Base-by-base conservation (phyloP, 2,113 vertebrate species). In the Pampusana beccarii region DNA sequence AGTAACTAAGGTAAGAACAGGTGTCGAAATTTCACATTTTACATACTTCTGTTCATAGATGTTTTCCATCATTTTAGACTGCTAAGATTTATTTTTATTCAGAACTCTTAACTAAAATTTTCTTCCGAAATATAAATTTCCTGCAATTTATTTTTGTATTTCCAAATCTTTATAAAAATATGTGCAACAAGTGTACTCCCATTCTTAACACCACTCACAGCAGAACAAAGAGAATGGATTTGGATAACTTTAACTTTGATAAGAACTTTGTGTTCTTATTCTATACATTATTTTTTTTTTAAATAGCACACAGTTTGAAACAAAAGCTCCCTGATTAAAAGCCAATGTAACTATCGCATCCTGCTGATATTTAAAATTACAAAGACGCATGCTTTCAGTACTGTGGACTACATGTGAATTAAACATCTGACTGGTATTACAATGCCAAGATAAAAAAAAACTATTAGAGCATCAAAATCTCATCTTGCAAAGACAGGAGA, bases 361-460 rank as follows among this genome's bases (percentile, higher is more conserved):
- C 42, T 86, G 36, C 21, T 88, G 58, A 44, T 33, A 92, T 56
- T 79, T 88, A 33, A 86, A 66, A 54, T 85, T 92, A 38, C 42
- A 82, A 85, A 69, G 57, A 73, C 18, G 62, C 28, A 29, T 72
- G 16, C 9, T 81, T 92, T 90, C 66, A 80, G 61, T 87, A 69
- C 60, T 93, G 23, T 42, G 17, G 21, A 60, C 42, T 91, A 91
- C 13, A 90, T 74, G 16, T 64, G 73, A 94, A 88, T 82, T 42
- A 85, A 95, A 94, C 91, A 96, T 95, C 94, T 96, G 87, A 44
- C 80, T 65, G 44, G 17, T 62, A 67, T 86, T 88, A 85, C 62
- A 77, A 34, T 20, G 64, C 28, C 50, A 42, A 42, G 80, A 72
- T 48, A 38, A 67, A 67, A 75, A 67, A 75, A 70, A 73, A 2